Base-by-base conservation (phyloP, 2,113 vertebrate species). In the Pangasianodon hypophthalmus region DNA sequence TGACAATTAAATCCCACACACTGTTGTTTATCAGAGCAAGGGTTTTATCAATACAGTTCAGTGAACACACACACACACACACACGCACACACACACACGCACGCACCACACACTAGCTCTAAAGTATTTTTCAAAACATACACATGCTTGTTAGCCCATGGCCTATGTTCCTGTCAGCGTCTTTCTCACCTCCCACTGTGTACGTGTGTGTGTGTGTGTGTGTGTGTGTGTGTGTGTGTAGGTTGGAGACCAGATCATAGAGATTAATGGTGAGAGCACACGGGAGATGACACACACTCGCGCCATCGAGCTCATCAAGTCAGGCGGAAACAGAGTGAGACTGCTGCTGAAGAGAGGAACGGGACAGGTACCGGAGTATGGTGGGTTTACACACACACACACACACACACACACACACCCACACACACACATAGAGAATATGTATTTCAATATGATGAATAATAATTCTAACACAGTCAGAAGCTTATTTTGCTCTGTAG, bases 191-290 rank as follows among this genome's bases (percentile, higher is more conserved):
- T 71, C n/a, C 6, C 24, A 48, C 2, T 16, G 18, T 79, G 50
- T 79, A 52, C 52, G 67, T 87, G 69, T 58, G 52, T 41, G 86
- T 80, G 32, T 46, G 48, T 73, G 69, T 89, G 83, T 86, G 83
- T 86, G 84, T 82, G 84, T 90, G 73, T 87, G 89, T 73, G 50
- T 87, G 85, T 88, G 83, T 91, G 93, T 93, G 91, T 96, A 99
- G 98, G 97, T 99, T 86, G 98, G 98, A 86, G 98, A 99, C 96
- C 98, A 99, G 93, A 99, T 99, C 95, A 99, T 99, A 90, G 98
- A 99, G 96, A 99, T 99, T 94, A 99, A 99, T 86, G 98, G 98
- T 85, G 98, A 99, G 93, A 98, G 95, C 95, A 99, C 98, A 84
- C 95, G 98, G 90, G 98, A 99, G 94, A 99, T 99, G 98, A 99